Evolutionary conservation across 2,888 invertebrate species (phyloP), one percentile per base, ranked within the genome.

Genomic region (Sminthurides aquaticus): DNA sequence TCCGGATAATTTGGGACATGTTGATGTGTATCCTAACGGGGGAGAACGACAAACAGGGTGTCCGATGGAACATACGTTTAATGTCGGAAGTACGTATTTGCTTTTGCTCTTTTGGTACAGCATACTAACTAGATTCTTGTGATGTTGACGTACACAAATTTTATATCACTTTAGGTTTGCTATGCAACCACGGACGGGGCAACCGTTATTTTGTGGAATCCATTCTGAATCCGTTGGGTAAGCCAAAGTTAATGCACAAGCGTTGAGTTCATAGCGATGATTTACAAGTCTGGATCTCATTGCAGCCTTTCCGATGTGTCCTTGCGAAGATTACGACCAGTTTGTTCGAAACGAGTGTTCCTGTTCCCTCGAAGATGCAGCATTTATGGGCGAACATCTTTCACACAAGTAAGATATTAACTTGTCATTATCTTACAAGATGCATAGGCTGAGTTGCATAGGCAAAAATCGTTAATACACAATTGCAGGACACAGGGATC

Each of bases 371-470:
- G 56, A 66, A 24, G 64, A 67, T 15, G 28, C 66, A 22, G 54
- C 66, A 11, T 72, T 64, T 34, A 69, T 70, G 69, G 72, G 72
- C 20, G 72, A 71, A n/a, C 72, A 71, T 57, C 66, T 71, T 11
- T 60, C 67, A 15, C 57, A 64, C 55, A 24, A 34, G 67, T 67
- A 67, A 62, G 5, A 11, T 34, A 34, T 34, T 34, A 34, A 34
- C 43, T n/a, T n/a, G n/a, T n/a, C n/a, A n/a, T n/a, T n/a, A n/a
- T n/a, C n/a, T n/a, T n/a, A n/a, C n/a, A n/a, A n/a, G n/a, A n/a
- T n/a, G n/a, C n/a, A n/a, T n/a, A n/a, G n/a, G n/a, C n/a, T n/a
- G n/a, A n/a, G n/a, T n/a, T n/a, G n/a, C n/a, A n/a, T n/a, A n/a
- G n/a, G n/a, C n/a, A n/a, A n/a, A n/a, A n/a, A n/a, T n/a, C n/a